Evolutionary conservation across 2,888 invertebrate genomes (phyloP).

Genomic region (Rhopalosiphum nymphaeae): DNA sequence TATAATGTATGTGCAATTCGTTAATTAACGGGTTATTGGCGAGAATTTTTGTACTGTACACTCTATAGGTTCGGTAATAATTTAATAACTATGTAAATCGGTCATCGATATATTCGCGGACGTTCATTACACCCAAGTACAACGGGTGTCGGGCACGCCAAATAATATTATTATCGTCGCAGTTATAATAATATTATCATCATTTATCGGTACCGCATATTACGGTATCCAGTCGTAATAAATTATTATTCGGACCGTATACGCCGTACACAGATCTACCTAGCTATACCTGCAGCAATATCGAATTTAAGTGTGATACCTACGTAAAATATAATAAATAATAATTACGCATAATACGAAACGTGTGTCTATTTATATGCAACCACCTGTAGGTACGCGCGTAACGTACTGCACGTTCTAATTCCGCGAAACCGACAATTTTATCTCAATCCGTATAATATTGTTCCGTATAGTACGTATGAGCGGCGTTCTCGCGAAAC

Average conservation of each 20-base stretch:
- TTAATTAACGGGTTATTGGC: background rate
- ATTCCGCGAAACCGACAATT: slow-evolving; percentile 48
- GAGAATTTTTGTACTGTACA: background rate
- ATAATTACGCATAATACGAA: too few relatives aligned
- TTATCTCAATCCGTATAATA: slow-evolving; percentile 33
- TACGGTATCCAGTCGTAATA: background rate
- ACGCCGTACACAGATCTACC: background rate
- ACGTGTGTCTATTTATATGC: background rate
- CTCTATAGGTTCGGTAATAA: background rate
- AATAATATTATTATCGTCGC: background rate
- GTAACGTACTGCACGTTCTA: slow-evolving; percentile 17
- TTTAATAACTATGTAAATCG: background rate
- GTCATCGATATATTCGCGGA: background rate
- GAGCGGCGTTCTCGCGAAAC: slow-evolving; percentile 14
- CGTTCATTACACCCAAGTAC: too few relatives aligned
- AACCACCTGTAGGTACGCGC: background rate
- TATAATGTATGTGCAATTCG: background rate
- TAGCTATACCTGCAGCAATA: too few relatives aligned
- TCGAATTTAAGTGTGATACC: too few relatives aligned
- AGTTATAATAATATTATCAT: background rate
- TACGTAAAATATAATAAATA: too few relatives aligned
- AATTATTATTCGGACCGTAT: background rate
- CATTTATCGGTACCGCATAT: background rate
- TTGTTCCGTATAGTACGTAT: background rate
- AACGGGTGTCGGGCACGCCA: too few relatives aligned